These are phyloP conservation scores for Eunapius fragilis DNA, from an alignment of 37 sponge, comb jelly and placozoan genomes.

Conservation along the genomic window DNA sequence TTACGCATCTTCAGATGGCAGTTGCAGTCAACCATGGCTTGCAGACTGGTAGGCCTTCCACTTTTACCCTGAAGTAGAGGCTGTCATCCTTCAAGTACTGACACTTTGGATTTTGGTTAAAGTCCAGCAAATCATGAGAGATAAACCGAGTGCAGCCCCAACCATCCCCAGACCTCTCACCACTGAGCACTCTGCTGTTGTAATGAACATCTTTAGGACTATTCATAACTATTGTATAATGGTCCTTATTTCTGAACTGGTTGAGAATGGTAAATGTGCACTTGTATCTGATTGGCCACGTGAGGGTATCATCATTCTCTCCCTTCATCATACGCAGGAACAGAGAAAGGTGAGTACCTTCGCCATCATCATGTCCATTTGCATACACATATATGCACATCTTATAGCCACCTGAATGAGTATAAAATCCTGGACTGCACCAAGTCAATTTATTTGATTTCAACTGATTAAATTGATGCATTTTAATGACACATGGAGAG, in stretches of 20 bases:
- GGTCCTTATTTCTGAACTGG: conserved; percentile 28
- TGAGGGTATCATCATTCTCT: conserved; percentile 18
- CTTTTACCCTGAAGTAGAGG: conserved; percentile 37
- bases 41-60: too few species aligned
- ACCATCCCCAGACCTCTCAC: neutral
- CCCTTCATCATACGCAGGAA: conserved; percentile 22
- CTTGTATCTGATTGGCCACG: conserved; percentile 28
- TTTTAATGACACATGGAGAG: neutral
- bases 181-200: neutral
- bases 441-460: neutral
- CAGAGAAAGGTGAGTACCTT: neutral
- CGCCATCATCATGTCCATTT: conserved; percentile 38
- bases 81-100: conserved; percentile 51
- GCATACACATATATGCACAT: conserved; percentile 45
- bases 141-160: conserved; percentile 7
- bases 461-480: neutral
- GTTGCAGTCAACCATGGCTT: too few species aligned
- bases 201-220: too few species aligned
- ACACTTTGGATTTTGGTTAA: conserved; percentile 14
- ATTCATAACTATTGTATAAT: neutral
- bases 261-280: conserved; percentile 37
- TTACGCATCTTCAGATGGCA: too few species aligned
- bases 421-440: neutral
- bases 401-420: conserved; percentile 37
- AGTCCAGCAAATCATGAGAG: conserved; percentile 9